phyloP scores from a whole-genome alignment of 2,113 vertebrate species.

The Xiphorhynchus elegans region DNA sequence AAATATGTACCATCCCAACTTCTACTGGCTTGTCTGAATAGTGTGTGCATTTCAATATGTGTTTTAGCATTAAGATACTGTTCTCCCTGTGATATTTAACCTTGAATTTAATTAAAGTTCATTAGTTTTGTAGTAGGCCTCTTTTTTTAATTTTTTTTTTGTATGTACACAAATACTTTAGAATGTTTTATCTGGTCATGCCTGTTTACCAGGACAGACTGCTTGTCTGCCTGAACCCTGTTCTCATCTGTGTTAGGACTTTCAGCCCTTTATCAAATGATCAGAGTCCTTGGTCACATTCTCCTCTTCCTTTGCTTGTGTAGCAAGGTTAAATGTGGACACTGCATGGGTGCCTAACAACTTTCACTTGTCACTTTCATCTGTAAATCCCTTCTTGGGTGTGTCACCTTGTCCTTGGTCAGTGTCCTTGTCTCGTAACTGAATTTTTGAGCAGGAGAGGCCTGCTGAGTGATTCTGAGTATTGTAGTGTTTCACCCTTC shows the following conservation, averaged over 20 bases:
- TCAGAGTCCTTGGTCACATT: neutral
- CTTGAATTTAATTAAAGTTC: neutral
- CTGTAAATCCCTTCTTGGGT: neutral
- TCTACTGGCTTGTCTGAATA: neutral
- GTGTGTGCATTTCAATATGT: accelerated
- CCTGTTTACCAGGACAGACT: neutral
- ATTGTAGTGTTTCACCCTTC: neutral
- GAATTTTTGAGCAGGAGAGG: neutral
- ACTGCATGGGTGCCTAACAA: neutral
- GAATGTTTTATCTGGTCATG: neutral
- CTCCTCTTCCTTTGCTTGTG: neutral
- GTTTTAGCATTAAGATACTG: neutral
- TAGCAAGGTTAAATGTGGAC: neutral
- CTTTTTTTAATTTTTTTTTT: neutral
- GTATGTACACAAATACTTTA: neutral
- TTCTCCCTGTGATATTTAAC: neutral
- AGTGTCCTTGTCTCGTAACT: neutral
- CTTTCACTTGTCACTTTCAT: neutral
- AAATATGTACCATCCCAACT: neutral
- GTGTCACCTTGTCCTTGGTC: neutral
- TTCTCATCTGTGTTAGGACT: neutral
- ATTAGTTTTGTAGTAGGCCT: neutral
- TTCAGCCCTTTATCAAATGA: neutral
- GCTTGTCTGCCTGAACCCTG: neutral
- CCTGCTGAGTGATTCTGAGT: neutral